phyloP scores from a whole-genome alignment of 2,113 vertebrate species.

The Crocuta crocuta region DNA sequence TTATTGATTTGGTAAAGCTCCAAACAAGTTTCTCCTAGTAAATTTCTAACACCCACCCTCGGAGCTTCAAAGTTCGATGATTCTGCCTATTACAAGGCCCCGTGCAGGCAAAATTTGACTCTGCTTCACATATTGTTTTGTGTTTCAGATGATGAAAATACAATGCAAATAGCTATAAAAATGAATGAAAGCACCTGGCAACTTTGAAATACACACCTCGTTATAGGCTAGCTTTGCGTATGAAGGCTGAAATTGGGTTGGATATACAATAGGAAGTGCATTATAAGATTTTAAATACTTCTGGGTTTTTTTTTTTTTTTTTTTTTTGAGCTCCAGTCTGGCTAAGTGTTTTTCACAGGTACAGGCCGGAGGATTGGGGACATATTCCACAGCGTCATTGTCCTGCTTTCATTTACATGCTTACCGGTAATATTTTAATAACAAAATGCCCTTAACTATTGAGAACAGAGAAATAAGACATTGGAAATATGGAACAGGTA shows the following conservation, averaged over 20 bases:
- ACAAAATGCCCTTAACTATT: neutral
- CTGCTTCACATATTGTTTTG: neutral
- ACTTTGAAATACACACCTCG: neutral
- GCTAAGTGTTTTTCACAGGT: neutral
- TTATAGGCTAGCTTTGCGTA: neutral
- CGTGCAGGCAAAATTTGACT: neutral
- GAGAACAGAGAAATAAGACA: neutral
- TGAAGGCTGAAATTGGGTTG: neutral
- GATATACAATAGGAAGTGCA: neutral
- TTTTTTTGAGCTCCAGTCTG: neutral
- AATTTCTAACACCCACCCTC: neutral
- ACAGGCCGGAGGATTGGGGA: neutral
- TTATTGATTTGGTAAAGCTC: constrained; percentile 69
- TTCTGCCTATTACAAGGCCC: neutral
- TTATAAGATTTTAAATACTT: neutral
- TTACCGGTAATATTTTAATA: neutral
- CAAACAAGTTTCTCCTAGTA: constrained; percentile 46
- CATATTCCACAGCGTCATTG: neutral
- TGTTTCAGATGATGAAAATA: constrained; percentile 54
- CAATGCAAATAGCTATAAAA: constrained; percentile 52
- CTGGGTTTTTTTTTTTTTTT: neutral
- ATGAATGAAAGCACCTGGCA: neutral
- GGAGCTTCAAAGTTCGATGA: neutral
- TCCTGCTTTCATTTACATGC: neutral
- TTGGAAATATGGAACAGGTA: neutral